Evolutionary conservation across 2,113 vertebrate species (phyloP), one percentile per base, ranked within the genome.

Genomic region (Amazona vittata): DNA sequence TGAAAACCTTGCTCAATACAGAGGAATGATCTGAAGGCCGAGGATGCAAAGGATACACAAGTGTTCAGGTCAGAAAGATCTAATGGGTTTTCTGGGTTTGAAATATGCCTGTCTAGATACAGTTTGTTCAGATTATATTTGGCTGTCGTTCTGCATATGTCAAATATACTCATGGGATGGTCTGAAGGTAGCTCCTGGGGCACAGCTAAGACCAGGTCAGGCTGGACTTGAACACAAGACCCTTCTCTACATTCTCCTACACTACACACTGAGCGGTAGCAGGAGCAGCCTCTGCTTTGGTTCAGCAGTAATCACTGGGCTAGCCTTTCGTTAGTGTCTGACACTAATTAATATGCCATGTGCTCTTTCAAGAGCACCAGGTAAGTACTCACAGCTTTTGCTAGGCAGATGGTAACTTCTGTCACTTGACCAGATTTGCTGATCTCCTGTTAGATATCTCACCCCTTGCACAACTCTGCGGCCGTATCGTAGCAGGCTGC

Each of bases 341-440:
- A 85, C 29, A 5, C 84, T 75, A 89, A 93, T 96, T 90, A 89
- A 73, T 85, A 62, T 21, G 35, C 64, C 89, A 62, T 69, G 73
- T 84, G 89, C 85, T 89, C 55, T 81, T 78, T 71, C 53, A 71
- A 80, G 76, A 89, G 57, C 80, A 84, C 73, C 80, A 81, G 73
- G 49, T 84, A 80, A 90, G 16, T 81, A 60, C 60, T 78, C 83
- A 52, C 89, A 81, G 86, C 25, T 95, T 89, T 90, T 78, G 8
- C 90, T 75, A 65, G 73, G 94, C 86, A 95, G 90, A 90, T 43
- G 83, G 57, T 28, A 91, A 73, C 89, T 95, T 89, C 69, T 74
- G 57, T 93, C 89, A 69, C 74, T 73, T 79, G 74, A 52, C 49
- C 83, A 95, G 62, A 67, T 91, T 84, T 94, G 41, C 86, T 84